A percentile compares a stretch with the other conserved stretches of the same genome.
Evolutionary conservation across 2,888 invertebrate species (phyloP).

Genomic region (Dendrolimus pini): DNA sequence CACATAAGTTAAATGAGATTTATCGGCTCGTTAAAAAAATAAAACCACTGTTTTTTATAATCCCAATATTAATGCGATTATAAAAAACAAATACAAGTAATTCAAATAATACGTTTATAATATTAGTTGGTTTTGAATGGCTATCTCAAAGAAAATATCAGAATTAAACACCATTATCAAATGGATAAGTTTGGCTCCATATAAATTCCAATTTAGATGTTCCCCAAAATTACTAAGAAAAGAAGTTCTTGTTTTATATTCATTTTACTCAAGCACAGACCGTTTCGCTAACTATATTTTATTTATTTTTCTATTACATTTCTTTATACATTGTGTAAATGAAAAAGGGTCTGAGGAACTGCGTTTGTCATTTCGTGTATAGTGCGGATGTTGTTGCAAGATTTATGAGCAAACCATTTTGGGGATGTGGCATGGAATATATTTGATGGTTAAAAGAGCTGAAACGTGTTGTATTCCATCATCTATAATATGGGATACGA

Average conservation of each 20-base stretch:
- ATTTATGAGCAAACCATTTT: slow-evolving; percentile 21
- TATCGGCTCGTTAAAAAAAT: no score
- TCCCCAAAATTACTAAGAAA: no score
- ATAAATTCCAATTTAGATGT: no score
- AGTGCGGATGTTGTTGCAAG: slow-evolving; percentile 27
- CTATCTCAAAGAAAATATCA: no score
- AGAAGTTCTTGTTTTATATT: neutral
- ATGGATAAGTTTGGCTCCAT: no score
- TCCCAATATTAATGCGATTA: no score
- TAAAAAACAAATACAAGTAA: no score
- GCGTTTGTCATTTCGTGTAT: slow-evolving; percentile 39
- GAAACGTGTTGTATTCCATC: neutral
- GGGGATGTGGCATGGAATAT: slow-evolving; percentile 1
- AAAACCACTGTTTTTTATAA: no score
- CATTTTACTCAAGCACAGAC: neutral
- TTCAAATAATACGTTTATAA: no score
- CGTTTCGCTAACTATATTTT: slow-evolving; percentile 42
- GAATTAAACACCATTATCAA: no score
- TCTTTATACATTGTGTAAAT: slow-evolving; percentile 46
- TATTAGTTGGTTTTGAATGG: no score
- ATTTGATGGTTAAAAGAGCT: neutral
- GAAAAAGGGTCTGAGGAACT: slow-evolving; percentile 44
- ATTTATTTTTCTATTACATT: slow-evolving; percentile 52
- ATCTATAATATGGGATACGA: neutral
- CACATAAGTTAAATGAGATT: no score